phyloP scores from a whole-genome alignment of 2,797 vertebrate genomes.

The Tarsius wallacei region DNA sequence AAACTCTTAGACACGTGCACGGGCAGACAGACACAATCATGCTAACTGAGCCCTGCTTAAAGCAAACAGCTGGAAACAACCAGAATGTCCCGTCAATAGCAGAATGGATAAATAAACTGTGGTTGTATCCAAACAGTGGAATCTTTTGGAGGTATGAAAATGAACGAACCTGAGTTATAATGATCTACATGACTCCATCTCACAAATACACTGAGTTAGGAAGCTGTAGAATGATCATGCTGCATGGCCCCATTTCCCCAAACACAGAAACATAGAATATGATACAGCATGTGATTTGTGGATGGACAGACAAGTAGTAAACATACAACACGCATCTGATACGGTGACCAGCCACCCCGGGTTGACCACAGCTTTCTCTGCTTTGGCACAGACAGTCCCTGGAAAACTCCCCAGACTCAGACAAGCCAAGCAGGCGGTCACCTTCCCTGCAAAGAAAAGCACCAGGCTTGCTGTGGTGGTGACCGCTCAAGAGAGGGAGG shows the following conservation, averaged over 20 bases:
- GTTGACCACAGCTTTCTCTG: not conserved
- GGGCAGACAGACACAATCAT: not conserved
- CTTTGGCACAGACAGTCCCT: not conserved
- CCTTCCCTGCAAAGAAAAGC: not conserved
- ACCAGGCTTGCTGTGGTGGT: not conserved
- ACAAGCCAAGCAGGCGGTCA: not conserved
- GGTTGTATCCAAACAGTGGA: not conserved
- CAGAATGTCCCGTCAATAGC: not conserved
- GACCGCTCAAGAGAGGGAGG: not conserved
- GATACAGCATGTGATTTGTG: not conserved
- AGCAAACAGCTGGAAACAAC: not conserved
- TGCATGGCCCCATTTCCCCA: not conserved
- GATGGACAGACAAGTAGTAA: not conserved
- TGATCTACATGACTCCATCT: not conserved
- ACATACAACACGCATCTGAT: conserved; percentile 24
- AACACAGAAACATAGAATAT: not conserved
- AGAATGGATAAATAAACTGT: conserved; percentile 18
- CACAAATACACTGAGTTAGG: not conserved
- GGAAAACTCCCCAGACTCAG: not conserved
- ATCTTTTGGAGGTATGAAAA: conserved; percentile 42
- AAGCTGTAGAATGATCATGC: not conserved
- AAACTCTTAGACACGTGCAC: not conserved
- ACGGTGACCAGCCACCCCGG: not conserved
- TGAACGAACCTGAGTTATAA: not conserved
- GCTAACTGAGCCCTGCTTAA: not conserved